Percentiles rank a stretch among this genome's conserved stretches.
Evolutionary conservation across 1,140 invertebrate genomes (phyloP).

Genomic region (Cepaea nemoralis): DNA sequence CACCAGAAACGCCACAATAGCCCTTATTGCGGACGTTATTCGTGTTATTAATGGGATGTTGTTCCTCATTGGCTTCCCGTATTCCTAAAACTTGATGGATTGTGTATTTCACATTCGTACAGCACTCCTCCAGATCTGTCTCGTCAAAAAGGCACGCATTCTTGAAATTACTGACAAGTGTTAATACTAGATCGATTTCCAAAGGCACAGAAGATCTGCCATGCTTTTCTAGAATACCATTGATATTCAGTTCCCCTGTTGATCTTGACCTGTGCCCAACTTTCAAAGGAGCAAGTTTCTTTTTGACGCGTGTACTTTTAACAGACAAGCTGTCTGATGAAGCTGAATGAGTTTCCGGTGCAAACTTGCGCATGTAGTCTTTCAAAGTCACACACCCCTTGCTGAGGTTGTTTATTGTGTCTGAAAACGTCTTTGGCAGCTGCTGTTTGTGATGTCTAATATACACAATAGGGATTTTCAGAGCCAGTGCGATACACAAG

Average conservation of each 20-base stretch:
- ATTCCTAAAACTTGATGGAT: constrained; percentile 1
- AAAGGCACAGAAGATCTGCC: not conserved
- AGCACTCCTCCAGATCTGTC: not conserved
- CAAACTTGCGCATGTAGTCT: constrained; percentile 1
- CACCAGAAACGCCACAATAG: not conserved
- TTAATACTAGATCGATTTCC: constrained; percentile 11
- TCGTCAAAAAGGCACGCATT: constrained; percentile 20
- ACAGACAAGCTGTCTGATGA: not conserved
- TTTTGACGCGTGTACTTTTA: not conserved
- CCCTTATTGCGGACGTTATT: not conserved
- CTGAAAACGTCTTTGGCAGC: not conserved
- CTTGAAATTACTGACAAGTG: constrained; percentile 27
- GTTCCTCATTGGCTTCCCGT: not conserved
- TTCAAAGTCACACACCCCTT: constrained; percentile 17
- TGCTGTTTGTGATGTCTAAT: not conserved
- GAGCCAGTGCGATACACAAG: constrained; percentile 1
- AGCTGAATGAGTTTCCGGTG: not conserved
- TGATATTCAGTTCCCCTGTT: not conserved
- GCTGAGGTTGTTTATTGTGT: not conserved
- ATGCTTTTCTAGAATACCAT: not conserved
- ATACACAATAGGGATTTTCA: constrained; percentile 20
- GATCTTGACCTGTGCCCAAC: not conserved
- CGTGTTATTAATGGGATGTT: not conserved
- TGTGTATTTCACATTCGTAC: not conserved
- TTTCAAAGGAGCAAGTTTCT: constrained; percentile 8